These are phyloP conservation scores for Phalloptychus januarius DNA, from an alignment of 2,797 vertebrate genomes.

Conservation along the genomic window DNA sequence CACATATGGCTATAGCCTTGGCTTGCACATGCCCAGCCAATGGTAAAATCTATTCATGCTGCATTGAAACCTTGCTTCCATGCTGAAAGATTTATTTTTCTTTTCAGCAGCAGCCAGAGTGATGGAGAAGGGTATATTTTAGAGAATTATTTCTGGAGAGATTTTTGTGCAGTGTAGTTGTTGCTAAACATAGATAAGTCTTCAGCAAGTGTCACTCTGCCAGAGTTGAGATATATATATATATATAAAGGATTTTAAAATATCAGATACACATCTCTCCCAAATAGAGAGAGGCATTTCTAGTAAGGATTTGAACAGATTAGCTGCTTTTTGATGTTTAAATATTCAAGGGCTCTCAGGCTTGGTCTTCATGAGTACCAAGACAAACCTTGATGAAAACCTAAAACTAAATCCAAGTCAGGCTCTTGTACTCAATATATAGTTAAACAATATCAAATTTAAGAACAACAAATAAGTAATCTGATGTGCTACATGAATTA, in stretches of 20 bases:
- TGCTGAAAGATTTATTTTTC: constrained; percentile 57
- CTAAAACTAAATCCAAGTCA: constrained; percentile 1
- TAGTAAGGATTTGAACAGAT: constrained; percentile 8
- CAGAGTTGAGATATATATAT: neutral
- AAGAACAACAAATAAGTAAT: neutral
- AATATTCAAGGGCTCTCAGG: constrained; percentile 54
- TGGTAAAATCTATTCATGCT: constrained; percentile 73
- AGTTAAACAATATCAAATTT: neutral
- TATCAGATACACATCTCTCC: neutral
- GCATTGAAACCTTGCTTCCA: constrained; percentile 79
- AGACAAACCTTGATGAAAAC: constrained; percentile 58
- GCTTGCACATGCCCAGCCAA: constrained; percentile 69
- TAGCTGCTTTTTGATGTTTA: constrained; percentile 64
- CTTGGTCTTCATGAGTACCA: constrained; percentile 67
- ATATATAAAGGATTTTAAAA: neutral
- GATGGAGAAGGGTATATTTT: constrained; percentile 41
- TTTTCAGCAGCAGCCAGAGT: constrained; percentile 49
- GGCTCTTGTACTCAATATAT: neutral
- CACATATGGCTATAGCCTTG: constrained; percentile 53
- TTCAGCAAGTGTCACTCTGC: neutral
- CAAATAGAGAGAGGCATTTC: neutral
- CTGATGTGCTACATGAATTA: neutral
- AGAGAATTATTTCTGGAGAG: constrained; percentile 64
- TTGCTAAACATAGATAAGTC: constrained; percentile 4
- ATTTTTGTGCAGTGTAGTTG: constrained; percentile 52